Percentiles rank a stretch among this genome's conserved stretches.
These are phyloP conservation scores for Chloroceryle amazona DNA, from an alignment of 2,797 vertebrate species.

Conservation along the genomic window DNA sequence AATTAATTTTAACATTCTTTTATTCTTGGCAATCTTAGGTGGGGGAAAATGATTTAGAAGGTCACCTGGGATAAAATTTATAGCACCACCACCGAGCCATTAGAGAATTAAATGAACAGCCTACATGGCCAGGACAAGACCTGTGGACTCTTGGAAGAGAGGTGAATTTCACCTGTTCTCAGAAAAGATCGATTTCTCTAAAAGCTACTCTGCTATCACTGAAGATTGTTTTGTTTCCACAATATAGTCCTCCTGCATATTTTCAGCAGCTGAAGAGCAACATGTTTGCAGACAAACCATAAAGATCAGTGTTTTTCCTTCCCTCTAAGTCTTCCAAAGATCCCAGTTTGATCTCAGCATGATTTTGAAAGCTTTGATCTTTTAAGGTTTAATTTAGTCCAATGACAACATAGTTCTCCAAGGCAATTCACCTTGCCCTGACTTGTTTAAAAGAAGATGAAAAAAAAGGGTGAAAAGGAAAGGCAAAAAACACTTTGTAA, in stretches of 20 bases:
- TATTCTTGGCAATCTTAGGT: background rate
- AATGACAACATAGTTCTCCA: constrained; percentile 37
- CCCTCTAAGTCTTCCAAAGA: constrained; percentile 22
- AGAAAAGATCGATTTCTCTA: background rate
- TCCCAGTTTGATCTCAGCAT: constrained; percentile 66
- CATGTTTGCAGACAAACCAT: constrained; percentile 31
- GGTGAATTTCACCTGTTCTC: background rate
- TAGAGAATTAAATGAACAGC: background rate
- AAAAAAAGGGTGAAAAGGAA: constrained; percentile 2
- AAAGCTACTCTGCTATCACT: background rate
- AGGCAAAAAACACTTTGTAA: constrained; percentile 37
- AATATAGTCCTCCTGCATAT: background rate
- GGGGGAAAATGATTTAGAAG: background rate
- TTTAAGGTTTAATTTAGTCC: constrained; percentile 64
- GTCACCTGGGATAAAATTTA: background rate
- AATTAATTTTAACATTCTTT: background rate
- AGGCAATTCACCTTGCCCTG: constrained; percentile 64
- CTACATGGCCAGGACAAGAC: background rate
- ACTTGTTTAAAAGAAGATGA: constrained; percentile 39
- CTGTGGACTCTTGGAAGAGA: background rate
- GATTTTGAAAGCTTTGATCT: constrained; percentile 75
- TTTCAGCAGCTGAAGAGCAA: background rate
- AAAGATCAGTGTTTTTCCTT: constrained; percentile 35
- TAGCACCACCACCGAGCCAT: background rate
- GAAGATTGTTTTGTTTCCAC: background rate